Base-by-base conservation (phyloP, 37 sponge, comb jelly and placozoan genomes). In the Aplysina aerophoba region DNA sequence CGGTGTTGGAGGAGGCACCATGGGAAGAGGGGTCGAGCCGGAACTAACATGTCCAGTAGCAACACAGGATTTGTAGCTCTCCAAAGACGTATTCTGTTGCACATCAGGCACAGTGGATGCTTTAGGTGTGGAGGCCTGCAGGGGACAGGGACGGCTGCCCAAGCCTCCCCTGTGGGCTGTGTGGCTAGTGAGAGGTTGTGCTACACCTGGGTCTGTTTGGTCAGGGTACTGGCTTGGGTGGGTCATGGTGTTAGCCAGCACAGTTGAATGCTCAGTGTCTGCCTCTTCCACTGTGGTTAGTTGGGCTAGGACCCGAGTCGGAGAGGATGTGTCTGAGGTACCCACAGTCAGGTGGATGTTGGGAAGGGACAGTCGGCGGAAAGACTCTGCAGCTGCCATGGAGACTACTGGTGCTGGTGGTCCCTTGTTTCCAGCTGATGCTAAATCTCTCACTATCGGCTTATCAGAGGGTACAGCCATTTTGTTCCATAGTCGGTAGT, bases 401-500 rank as follows among this genome's bases (percentile, higher is more conserved):
- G 50, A 44, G 50, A 44, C 8, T 3, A 44, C 50, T 44, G 50
- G 50, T 8, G 8, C 8, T 44, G 50, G 50, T 44, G 50, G 50
- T 8, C 3, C 4, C 28, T 35, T 69, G 4, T 69, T 31, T 6
- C 1, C 28, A 31, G 33, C 13, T 17, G 19, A 16, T 69, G 11
- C 19, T 4, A 17, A 4, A 17, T 69, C 71, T 30, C 71, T 75
- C 15, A 75, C 1, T 40, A 75, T 54, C 13, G 78, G 78, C 54
- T 75, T 39, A 12, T 33, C 34, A 21, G n/a, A 12, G 14, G 78
- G 78, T 24, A 50, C 20, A 17, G 78, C 78, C 25, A 53, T 75
- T 36, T 84, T 66, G 27, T 38, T 84, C 84, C 84, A 84, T 88
- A 91, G 37, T 0, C 33, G 58, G 54, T 84, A 91, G 79, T 91